Base-by-base conservation (phyloP, 2,888 invertebrate genomes). In the Nymphalis urticae region DNA sequence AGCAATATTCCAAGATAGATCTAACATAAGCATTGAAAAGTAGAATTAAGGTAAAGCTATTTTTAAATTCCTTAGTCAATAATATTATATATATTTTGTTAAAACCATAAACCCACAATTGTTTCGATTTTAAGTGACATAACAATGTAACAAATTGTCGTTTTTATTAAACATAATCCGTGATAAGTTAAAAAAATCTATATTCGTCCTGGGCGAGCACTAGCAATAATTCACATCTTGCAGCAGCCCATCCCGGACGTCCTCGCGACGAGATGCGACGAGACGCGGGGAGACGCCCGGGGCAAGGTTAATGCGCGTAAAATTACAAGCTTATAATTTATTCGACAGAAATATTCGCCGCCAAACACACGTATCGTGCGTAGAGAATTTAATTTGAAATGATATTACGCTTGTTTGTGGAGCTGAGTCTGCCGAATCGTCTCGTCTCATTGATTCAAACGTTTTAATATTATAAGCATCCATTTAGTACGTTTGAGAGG, bases 361-460 rank as follows among this genome's bases (percentile, higher is more conserved):
- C 32, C 62, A 61, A 51, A 69, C 69, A 66, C 64, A 69, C 66
- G 71, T 66, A 69, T 68, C 63, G 62, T 62, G 56, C 66, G 66
- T 66, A 60, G 50, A 66, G 65, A 64, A 69, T 69, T 67, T 79
- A 74, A 78, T 75, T 76, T 75, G 76, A 66, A 27, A 66, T 32
- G 17, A n/a, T 56, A 60, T 27, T 48, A 27, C 27, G 51, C 3
- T 48, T 60, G 47, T 68, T 64, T 68, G 47, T 47, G 51, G 42
- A 50, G 36, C 67, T 58, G 17, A 32, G 19, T 36, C 27, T 13
- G 51, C 48, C 51, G 54, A 13, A 8, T 7, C 54, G 54, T 56
- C 32, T 27, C 6, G 21, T 24, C 42, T 27, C 24, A 36, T 62
- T 53, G 62, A 65, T 65, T 53, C 50, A 61, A 51, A 67, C 58